These are phyloP conservation scores for Wasmannia auropunctata DNA, from an alignment of 1,140 invertebrate genomes.

Conservation along the genomic window DNA sequence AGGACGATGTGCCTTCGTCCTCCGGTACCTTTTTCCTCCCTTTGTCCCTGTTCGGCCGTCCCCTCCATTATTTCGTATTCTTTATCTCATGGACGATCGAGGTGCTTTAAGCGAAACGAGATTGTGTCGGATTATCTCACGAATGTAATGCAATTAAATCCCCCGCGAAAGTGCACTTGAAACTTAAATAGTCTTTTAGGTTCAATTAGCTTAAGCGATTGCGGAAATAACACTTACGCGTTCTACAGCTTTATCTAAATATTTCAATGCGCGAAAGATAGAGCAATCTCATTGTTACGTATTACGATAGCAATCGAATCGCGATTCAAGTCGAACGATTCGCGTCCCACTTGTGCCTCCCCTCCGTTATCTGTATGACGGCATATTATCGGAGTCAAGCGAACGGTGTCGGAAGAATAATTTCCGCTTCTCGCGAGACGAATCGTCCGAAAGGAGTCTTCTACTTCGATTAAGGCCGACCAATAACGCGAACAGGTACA, in stretches of 20 bases:
- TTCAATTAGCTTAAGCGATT: neutral
- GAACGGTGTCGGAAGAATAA: slow-evolving; percentile 17
- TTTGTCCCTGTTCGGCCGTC: neutral
- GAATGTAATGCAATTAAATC: slow-evolving; percentile 40
- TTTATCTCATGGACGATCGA: slow-evolving; percentile 11
- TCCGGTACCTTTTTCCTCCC: neutral
- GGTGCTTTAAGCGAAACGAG: slow-evolving; percentile 13
- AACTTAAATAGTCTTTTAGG: slow-evolving; percentile 3
- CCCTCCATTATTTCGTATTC: slow-evolving; percentile 17
- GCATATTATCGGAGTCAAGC: neutral
- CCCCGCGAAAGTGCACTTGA: neutral
- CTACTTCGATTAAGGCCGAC: neutral
- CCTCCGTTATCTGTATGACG: neutral
- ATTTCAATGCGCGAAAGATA: neutral
- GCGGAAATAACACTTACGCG: neutral
- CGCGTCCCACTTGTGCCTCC: neutral
- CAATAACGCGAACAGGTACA: neutral
- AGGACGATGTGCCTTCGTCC: neutral
- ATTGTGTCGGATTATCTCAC: slow-evolving; percentile 23
- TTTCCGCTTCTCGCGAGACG: neutral
- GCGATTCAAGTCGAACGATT: neutral
- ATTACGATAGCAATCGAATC: neutral
- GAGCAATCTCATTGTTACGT: neutral
- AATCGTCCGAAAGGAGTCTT: neutral
- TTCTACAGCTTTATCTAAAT: neutral